Conservation (phyloP, 2,797 vertebrate species). For the Peromyscus melanophrys region DNA sequence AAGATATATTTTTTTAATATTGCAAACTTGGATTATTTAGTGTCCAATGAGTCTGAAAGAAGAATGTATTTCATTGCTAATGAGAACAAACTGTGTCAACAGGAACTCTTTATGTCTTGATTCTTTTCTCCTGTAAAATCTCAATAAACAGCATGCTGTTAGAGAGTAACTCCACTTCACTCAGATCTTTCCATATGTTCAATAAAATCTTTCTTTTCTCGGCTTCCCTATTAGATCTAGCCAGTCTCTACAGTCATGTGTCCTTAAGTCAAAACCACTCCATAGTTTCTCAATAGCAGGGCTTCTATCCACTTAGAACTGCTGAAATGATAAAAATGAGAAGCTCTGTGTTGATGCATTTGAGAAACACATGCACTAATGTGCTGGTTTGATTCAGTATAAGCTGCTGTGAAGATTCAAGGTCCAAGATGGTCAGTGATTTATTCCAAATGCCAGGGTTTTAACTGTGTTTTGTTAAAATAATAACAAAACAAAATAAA, state of each 20-base stretch:
- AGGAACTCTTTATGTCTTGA: no score
- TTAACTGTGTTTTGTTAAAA: not conserved
- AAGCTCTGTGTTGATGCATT: not conserved
- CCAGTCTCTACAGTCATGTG: not conserved
- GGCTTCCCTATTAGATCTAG: not conserved
- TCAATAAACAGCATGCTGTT: not conserved
- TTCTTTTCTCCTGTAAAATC: not conserved
- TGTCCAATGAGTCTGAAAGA: not conserved
- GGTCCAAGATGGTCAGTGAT: not conserved
- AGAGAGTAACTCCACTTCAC: not conserved
- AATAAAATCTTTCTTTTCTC: not conserved
- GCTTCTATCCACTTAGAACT: not conserved
- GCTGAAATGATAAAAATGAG: not conserved
- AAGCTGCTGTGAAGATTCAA: not conserved
- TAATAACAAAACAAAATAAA: not conserved
- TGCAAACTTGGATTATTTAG: not conserved
- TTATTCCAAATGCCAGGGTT: not conserved
- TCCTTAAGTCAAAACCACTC: not conserved
- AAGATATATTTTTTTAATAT: not conserved
- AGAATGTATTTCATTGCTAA: no score
- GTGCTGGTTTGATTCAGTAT: not conserved
- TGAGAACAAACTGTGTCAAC: not conserved
- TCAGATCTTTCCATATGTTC: not conserved
- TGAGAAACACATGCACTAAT: not conserved
- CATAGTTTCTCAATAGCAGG: not conserved